phyloP scores from a whole-genome alignment of 2,113 vertebrate genomes.

The Gobius niger region DNA sequence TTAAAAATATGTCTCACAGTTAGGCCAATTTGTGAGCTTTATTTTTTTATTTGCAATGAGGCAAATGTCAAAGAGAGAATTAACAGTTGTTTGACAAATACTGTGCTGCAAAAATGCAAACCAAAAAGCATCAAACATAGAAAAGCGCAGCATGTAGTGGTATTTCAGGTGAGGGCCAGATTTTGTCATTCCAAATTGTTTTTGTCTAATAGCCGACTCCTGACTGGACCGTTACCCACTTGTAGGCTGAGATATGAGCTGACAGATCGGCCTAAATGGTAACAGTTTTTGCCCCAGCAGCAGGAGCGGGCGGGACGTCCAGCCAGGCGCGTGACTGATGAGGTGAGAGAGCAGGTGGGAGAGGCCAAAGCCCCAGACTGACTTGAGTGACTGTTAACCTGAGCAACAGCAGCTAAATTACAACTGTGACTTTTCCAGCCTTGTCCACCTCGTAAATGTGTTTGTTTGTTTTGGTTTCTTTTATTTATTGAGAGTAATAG shows the following conservation, averaged over 20 bases:
- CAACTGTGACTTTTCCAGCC: constrained; percentile 35
- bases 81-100: background rate
- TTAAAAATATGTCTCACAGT: background rate
- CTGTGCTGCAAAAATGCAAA: background rate
- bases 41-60: background rate
- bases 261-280: constrained; percentile 23
- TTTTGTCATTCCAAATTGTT: constrained; percentile 53
- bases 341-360: constrained; percentile 58
- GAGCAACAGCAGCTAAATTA: background rate
- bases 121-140: background rate
- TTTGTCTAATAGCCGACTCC: constrained; percentile 32
- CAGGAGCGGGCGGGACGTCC: constrained; percentile 26
- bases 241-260: constrained; percentile 54
- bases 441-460: constrained; percentile 31
- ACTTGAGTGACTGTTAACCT: constrained; percentile 27
- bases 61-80: background rate
- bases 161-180: background rate
- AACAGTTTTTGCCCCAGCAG: constrained; percentile 32
- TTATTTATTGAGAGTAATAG: background rate
- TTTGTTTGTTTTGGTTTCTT: background rate
- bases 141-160: background rate
- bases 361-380: constrained; percentile 25
- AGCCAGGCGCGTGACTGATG: constrained; percentile 62
- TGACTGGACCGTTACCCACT: constrained; percentile 36
- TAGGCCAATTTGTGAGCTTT: background rate